Evolutionary conservation across 2,888 invertebrate species (phyloP), one percentile per base, ranked within the genome.

Genomic region (Enchytraeus crypticus): DNA sequence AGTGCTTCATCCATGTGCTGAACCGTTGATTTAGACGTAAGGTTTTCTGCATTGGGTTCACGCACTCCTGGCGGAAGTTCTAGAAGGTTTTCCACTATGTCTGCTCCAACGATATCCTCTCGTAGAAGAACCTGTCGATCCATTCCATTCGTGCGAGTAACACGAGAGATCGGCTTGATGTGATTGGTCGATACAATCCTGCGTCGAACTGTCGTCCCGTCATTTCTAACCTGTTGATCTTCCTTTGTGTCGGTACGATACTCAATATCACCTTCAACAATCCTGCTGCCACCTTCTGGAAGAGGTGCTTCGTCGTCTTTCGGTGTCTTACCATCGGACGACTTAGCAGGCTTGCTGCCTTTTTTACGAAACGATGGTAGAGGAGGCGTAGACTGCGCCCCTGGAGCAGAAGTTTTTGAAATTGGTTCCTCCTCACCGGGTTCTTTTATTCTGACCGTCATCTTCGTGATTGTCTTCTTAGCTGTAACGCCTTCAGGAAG

Each of bases 11-110:
- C 57, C 8, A 43, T 33, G 21, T 57, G 43, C n/a, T 27, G 43
- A 8, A 57, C 29, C 21, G 26, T 29, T 5, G 57, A 45, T n/a
- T 57, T 33, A 0, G 57, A 27, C 11, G 29, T 46, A 21, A 57
- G 11, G 33, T 57, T 57, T 21, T 47, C 46, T 32, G 45, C 57
- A 26, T 29, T 30, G 23, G 57, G 57, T 46, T 57, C 57, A 5
- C 45, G 29, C 46, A 57, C 46, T 46, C 57, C 46, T 30, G 57
- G 57, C 29, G 57, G 57, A 26, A 57, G 45, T 47, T 57, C 46
- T 21, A 57, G 57, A n/a, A 57, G n/a, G 46, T 57, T 57, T 46
- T 57, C 57, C 29, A 57, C 57, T 21, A 57, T 45, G 14, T 57
- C 47, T n/a, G 32, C 45, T 57, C 57, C 57, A n/a, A 57, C 30